phyloP scores from a whole-genome alignment of 2,797 vertebrate genomes.

The Gymnodraco acuticeps region DNA sequence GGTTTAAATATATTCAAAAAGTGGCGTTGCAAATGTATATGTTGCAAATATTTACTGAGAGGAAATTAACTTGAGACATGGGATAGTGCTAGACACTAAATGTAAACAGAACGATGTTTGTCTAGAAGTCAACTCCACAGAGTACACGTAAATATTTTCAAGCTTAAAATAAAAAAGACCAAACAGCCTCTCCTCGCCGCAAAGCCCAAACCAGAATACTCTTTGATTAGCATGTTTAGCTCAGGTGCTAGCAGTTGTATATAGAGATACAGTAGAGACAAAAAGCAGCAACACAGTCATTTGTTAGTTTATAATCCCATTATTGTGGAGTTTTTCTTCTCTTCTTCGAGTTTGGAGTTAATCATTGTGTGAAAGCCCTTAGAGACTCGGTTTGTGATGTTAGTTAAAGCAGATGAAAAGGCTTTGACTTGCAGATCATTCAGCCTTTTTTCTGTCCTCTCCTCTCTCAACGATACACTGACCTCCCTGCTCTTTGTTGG shows the following conservation, averaged over 20 bases:
- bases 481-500: not conserved
- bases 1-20: constrained; percentile 4
- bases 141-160: not conserved
- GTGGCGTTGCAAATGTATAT: not conserved
- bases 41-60: not conserved
- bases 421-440: not conserved
- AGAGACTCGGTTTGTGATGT: not conserved
- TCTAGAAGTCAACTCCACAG: not conserved
- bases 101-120: not conserved
- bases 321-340: not conserved
- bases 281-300: not conserved
- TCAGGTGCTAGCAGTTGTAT: not conserved
- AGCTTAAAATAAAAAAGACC: not conserved
- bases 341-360: not conserved
- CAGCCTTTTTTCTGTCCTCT: not conserved
- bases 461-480: not conserved
- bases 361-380: not conserved
- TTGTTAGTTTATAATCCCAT: not conserved
- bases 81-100: not conserved
- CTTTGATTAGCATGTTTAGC: not conserved
- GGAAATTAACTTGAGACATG: no score
- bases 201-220: not conserved
- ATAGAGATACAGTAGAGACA: not conserved
- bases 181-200: no score
- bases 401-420: fast-evolving